Evolutionary conservation across 2,888 invertebrate genomes (phyloP), one percentile per base, ranked within the genome.

Genomic region (Netelia fuscicornis): DNA sequence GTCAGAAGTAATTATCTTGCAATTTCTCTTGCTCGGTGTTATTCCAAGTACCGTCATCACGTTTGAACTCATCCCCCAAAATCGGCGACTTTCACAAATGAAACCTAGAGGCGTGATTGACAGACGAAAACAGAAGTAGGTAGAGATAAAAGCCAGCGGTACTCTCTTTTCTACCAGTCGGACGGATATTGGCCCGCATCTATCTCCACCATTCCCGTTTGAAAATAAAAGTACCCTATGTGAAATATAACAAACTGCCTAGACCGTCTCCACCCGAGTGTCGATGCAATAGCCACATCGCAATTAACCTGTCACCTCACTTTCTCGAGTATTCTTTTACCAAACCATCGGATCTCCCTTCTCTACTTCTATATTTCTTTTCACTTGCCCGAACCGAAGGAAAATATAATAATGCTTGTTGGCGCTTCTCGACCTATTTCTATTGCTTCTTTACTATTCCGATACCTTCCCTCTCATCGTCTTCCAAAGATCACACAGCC

Each of bases 291-390:
- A 60, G 80, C 64, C 81, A 83, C 85, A 75, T 85, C 76, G 83
- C 84, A 86, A 86, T 86, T 86, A 86, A 86, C 84, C 81, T 85
- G 86, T 86, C 84, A 86, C 71, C 72, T 74, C 72, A 58, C 78
- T 70, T 78, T 65, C 74, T 58, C 72, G 71, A 78, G 78, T 78
- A 78, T 78, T 78, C 78, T 78, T 78, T 78, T 62, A n/a, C 65
- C 9, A 42, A 37, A 42, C 42, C 30, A 17, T 23, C 25, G 30
- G 11, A 54, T 48, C 37, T 30, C 42, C 60, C 71, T 72, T 52
- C 62, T 30, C 37, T 72, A n/a, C 65, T 71, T 25, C 17, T 65
- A 37, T 30, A 56, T 44, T 30, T 52, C 13, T 62, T 52, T 56
- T 42, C 10, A 25, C 8, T 25, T 11, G 23, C n/a, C 48, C 68